Evolutionary conservation across 1,140 invertebrate genomes (phyloP).

Genomic region (Leptoteleia sp.): DNA sequence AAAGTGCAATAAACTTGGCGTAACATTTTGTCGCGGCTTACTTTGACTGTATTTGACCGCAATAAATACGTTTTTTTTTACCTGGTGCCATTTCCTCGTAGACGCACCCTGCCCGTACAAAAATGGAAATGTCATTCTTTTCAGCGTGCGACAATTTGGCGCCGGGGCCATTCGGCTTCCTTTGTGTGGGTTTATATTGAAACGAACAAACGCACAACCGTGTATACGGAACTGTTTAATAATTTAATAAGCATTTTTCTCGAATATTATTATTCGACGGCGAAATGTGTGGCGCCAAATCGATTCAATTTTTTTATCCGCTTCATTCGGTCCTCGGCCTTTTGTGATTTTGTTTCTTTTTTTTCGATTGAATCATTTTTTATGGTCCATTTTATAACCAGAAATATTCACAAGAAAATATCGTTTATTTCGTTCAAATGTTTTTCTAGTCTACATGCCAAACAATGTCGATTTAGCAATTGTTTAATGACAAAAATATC

Average conservation of each 20-base stretch:
- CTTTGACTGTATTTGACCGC: slow-evolving; percentile 2
- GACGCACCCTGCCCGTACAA: background rate
- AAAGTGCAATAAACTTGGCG: background rate
- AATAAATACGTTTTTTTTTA: slow-evolving; percentile 23
- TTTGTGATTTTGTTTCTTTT: background rate
- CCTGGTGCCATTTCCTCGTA: background rate
- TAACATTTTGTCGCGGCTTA: background rate
- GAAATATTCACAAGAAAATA: no score
- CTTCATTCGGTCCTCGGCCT: background rate
- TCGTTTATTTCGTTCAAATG: no score
- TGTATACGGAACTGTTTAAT: slow-evolving; percentile 11
- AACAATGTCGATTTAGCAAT: no score
- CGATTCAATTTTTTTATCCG: slow-evolving; percentile 2
- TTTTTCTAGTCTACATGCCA: no score
- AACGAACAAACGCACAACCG: background rate
- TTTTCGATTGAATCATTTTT: no score
- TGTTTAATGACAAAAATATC: no score
- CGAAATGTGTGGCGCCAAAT: slow-evolving; percentile 9
- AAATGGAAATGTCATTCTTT: slow-evolving; percentile 16
- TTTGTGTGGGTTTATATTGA: slow-evolving; percentile 9
- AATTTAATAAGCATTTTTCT: slow-evolving; percentile 34
- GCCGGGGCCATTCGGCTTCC: slow-evolving; percentile 11
- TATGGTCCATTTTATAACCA: no score
- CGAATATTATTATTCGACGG: slow-evolving; percentile 6
- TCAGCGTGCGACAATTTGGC: slow-evolving; percentile 21